Evolutionary conservation across 1,140 invertebrate genomes (phyloP), one percentile per base, ranked within the genome.

Genomic region (Calycopis cecrops): DNA sequence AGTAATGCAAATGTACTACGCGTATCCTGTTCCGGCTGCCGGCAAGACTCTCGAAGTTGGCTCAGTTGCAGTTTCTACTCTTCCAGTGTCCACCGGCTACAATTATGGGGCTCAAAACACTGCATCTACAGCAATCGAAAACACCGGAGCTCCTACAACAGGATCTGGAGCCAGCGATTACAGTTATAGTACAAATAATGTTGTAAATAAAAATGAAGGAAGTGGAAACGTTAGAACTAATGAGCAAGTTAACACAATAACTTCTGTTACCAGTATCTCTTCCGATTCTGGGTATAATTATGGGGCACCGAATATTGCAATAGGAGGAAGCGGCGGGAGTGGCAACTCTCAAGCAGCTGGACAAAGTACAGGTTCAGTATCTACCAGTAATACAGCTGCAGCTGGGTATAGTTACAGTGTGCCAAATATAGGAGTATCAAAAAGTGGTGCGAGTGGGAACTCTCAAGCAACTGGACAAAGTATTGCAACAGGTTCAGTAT

Each of bases 1-100:
- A 33, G 65, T 67, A 62, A 65, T 60, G 67, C 78, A 75, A 67
- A 85, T 80, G 77, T 85, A 71, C 70, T 82, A 81, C 66, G 78
- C 76, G 37, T 84, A 84, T 57, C 78, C 80, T 14, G 78, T 58
- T 17, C 78, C 78, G 18, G 42, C 65, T 9, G 50, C 55, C 42
- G 68, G 59, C 18, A 50, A 63, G 48, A 55, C 61, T 12, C 50
- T 65, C 17, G 73, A 66, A 52, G 61, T 65, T 42, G 68, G 63
- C 2, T 56, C 17, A 12, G 42, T n/a, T 52, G n/a, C 1, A 28
- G 38, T 16, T 6, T 42, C 14, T 53, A 53, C 38, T 33, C 9
- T 9, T 53, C 28, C 28, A 12, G 28, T 16, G 6, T 33, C 48
- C 28, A 40, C 60, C 35, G 65, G 57, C 17, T 68, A 64, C 55